Conservation (phyloP, 2,888 invertebrate genomes). For the Tenthredo scrophulariae region DNA sequence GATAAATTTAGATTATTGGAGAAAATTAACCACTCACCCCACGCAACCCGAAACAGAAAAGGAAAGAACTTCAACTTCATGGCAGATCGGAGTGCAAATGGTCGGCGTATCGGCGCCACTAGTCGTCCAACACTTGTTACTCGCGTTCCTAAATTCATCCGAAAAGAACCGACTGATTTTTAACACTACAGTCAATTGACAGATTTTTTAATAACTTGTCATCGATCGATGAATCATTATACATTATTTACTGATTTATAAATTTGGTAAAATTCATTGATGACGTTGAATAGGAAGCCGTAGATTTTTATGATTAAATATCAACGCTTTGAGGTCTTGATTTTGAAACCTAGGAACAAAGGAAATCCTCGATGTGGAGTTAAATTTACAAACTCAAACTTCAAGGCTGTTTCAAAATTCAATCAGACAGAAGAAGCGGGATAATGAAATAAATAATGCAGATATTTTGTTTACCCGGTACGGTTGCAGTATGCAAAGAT, state of each 20-base stretch:
- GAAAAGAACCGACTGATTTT: background rate
- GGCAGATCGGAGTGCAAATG: background rate
- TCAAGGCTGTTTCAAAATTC: background rate
- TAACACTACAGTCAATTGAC: conserved; percentile 1
- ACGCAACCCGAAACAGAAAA: conserved; percentile 59
- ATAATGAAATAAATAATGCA: background rate
- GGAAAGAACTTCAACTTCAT: conserved; percentile 56
- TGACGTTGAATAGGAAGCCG: background rate
- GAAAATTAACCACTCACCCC: conserved; percentile 61
- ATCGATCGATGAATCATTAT: background rate
- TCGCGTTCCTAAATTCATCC: conserved; percentile 22
- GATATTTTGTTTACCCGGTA: background rate
- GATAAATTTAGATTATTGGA: conserved; percentile 61
- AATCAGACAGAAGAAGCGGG: background rate
- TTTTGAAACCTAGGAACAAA: conserved; percentile 9
- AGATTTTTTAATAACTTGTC: background rate
- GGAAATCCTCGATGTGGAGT: background rate
- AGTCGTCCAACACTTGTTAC: background rate
- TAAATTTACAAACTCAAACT: background rate
- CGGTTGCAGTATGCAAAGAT: background rate
- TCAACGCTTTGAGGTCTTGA: background rate
- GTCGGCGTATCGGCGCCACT: conserved; percentile 32
- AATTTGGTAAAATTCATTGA: background rate
- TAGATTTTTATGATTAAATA: background rate
- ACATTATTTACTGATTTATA: background rate